These are phyloP conservation scores for Pocillopora grandis DNA, from an alignment of 92 coral and sea anemone genomes.

Conservation along the genomic window DNA sequence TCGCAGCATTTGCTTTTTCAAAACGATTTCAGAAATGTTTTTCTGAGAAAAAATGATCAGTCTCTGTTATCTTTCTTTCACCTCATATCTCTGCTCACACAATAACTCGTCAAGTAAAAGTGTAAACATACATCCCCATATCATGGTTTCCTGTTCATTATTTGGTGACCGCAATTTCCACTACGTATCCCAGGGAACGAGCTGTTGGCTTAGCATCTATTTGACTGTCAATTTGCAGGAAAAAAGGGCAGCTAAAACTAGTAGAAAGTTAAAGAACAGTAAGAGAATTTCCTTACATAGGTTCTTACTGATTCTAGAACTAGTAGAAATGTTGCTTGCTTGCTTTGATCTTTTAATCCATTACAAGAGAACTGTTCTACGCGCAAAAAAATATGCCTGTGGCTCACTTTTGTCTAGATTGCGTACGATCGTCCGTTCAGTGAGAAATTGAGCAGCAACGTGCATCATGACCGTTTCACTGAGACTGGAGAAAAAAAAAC, in stretches of 20 bases:
- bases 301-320: not conserved
- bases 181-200: not conserved
- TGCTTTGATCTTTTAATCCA: not conserved
- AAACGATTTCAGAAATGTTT: not conserved
- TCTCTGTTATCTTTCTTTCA: conserved; percentile 2
- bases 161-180: conserved; percentile 10
- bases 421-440: not conserved
- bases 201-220: conserved; percentile 6
- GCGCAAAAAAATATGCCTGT: not conserved
- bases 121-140: conserved; percentile 5
- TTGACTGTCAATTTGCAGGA: not conserved
- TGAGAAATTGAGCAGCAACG: not conserved
- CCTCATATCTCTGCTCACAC: not conserved
- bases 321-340: not conserved
- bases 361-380: not conserved
- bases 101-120: not conserved
- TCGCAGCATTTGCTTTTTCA: not conserved
- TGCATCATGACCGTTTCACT: not conserved
- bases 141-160: conserved; percentile 9
- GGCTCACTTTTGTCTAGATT: not conserved
- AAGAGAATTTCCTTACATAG: not conserved
- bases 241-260: not conserved
- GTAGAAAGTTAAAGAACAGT: not conserved
- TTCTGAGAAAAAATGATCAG: not conserved
- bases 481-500: no score